Base-by-base conservation (phyloP, 1,140 invertebrate species). In the Eufriesea mexicana region DNA sequence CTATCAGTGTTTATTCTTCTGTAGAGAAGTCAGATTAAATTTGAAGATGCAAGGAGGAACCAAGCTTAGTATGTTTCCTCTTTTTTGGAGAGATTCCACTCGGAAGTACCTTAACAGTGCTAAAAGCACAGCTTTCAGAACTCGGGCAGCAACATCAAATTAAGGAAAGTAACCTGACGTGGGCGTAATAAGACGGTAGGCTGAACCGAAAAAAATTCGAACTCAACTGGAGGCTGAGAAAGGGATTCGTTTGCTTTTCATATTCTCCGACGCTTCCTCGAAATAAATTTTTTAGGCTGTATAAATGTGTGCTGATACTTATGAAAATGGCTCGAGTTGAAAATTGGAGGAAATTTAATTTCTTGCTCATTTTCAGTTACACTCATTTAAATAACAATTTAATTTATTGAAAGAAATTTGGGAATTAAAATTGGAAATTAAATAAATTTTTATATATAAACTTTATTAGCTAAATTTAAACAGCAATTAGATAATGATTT, bases 111-210 rank as follows among this genome's bases (percentile, higher is more conserved):
- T 51, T 51, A 75, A 75, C 25, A 75, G 45, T 62, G 25, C 8
- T 49, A 35, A 61, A 35, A 16, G 59, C 14, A 35, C 35, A 61
- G 28, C 23, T 67, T 42, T 45, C 23, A 45, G 42, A 67, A 67
- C 12, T 67, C 12, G 0, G 12, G 42, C 12, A 45, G 64, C 42
- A 67, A 67, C 42, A 47, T 67, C 64, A 67, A 67, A 67, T 75
- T 75, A 61, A 75, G 25, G 73, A 62, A 62, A 75, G 73, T 28
- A 47, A 62, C 73, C 16, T 49, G 57, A 49, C 45, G 42, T 35
- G 18, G n/a, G 5, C 25, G 73, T 75, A 28, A 75, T 49, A 75
- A 75, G 57, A 75, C 73, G 73, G 20, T 10, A 20, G 45, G 8
- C 45, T 25, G 57, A 25, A 28, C n/a, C 57, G 12, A 10, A n/a